These are phyloP conservation scores for Melanchra persicariae DNA, from an alignment of 2,888 invertebrate species.

Conservation along the genomic window DNA sequence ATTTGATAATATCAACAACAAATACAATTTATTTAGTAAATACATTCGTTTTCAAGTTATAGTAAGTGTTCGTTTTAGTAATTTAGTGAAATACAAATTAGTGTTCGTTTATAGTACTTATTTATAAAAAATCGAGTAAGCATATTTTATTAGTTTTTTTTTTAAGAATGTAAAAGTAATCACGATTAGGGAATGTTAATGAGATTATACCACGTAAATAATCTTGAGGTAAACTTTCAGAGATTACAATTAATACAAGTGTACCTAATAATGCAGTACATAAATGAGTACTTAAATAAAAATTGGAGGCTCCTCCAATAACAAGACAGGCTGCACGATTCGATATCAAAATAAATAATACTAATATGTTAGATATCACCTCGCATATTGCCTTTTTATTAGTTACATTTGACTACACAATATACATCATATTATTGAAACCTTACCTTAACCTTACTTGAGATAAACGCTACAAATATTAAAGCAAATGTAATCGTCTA, in stretches of 20 bases:
- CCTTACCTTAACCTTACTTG: slow-evolving; percentile 66
- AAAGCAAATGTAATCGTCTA: slow-evolving; percentile 83
- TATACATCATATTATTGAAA: slow-evolving; percentile 71
- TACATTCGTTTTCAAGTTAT: slow-evolving; percentile 45
- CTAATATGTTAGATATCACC: slow-evolving; percentile 71
- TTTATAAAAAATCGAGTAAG: slow-evolving; percentile 54
- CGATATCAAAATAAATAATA: slow-evolving; percentile 72
- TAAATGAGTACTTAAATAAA: slow-evolving; percentile 37
- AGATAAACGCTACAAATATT: slow-evolving; percentile 78
- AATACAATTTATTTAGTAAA: slow-evolving; percentile 53
- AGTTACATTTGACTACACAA: slow-evolving; percentile 67
- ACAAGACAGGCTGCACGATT: slow-evolving; percentile 62
- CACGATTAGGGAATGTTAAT: slow-evolving; percentile 50
- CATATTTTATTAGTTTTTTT: slow-evolving; percentile 33
- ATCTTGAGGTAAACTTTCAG: slow-evolving; percentile 40
- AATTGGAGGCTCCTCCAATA: slow-evolving; percentile 60
- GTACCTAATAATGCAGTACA: slow-evolving; percentile 32
- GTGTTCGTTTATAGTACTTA: slow-evolving; percentile 33
- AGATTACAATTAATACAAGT: slow-evolving; percentile 37
- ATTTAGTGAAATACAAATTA: slow-evolving; percentile 53
- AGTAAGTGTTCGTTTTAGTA: slow-evolving; percentile 53
- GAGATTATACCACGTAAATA: slow-evolving; percentile 47
- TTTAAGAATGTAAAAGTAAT: slow-evolving; percentile 46
- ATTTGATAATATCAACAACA: slow-evolving; percentile 47
- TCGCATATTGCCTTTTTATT: slow-evolving; percentile 70